Conservation (phyloP, 2,888 invertebrate genomes). For the Diarsia mendica region DNA sequence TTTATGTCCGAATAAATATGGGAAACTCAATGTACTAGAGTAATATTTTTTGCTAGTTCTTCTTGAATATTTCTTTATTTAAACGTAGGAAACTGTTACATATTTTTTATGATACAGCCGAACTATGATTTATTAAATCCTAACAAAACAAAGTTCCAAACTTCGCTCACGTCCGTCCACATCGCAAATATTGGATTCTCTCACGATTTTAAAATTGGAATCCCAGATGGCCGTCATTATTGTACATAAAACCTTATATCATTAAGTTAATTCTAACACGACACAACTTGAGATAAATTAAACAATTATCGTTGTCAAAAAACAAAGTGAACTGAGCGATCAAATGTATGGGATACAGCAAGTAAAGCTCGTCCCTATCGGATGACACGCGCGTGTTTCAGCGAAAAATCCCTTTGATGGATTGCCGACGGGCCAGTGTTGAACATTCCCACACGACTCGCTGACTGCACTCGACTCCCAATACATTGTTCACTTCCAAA, state of each 20-base stretch:
- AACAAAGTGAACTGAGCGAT: constrained; percentile 58
- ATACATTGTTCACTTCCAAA: constrained; percentile 80
- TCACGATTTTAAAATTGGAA: constrained; percentile 48
- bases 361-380: constrained; percentile 77
- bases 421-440: constrained; percentile 84
- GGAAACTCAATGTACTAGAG: constrained; percentile 16
- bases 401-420: constrained; percentile 85
- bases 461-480: constrained; percentile 69
- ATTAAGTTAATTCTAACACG: constrained; percentile 40
- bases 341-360: constrained; percentile 73
- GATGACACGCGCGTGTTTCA: constrained; percentile 82
- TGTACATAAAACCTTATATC: constrained; percentile 36
- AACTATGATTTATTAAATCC: constrained; percentile 23
- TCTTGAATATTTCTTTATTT: background rate
- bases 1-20: constrained; percentile 67
- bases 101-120: constrained; percentile 16
- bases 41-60: constrained; percentile 1
- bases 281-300: constrained; percentile 61
- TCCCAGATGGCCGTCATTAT: constrained; percentile 34
- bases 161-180: background rate
- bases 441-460: constrained; percentile 87
- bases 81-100: constrained; percentile 2
- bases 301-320: constrained; percentile 70
- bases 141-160: constrained; percentile 28
- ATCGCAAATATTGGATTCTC: constrained; percentile 20